Base-by-base conservation (phyloP, 35 echinoderm and acorn worm genomes). In the Amphiura filiformis region DNA sequence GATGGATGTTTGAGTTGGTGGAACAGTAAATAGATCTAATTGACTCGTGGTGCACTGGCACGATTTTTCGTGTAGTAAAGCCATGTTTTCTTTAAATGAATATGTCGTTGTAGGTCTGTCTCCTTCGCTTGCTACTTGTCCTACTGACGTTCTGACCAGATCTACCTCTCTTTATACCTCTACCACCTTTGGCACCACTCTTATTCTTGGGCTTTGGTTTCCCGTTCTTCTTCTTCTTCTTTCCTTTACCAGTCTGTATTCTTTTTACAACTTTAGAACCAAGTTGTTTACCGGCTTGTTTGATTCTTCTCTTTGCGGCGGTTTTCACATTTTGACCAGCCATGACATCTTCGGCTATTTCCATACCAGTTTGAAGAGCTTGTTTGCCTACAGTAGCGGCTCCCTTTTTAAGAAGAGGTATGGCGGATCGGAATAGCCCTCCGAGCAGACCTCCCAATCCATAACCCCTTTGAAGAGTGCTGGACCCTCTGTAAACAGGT, bases 21-120 rank as follows among this genome's bases (percentile, higher is more conserved):
- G 86, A 36, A 83, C 7, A 36, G 70, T 81, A 39, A 92, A 92
- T 30, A 92, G 56, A 23, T 92, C 90, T 31, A 92, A 76, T 82
- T 91, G 57, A 36, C 42, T 64, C 35, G 5, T 57, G 3, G 56
- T 32, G n/a, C 86, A 80, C 37, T 31, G 56, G 38, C 84, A 86
- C 0, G 86, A 88, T 18, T 88, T 75, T 34, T 88, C 77, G 77
- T 88, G 76, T 80, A 88, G 32, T 36, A 42, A 65, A 47, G 86
- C 38, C 86, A 88, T 88, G 36, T 42, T 88, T 26, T 18, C 76
- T 61, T 15, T 52, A 56, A 36, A 76, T 76, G 39, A 94, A 94
- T 0, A 94, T 84, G 38, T 84, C 82, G 76, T 84, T 40, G 18
- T 14, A 38, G 2, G 70, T 15, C 31, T 57, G 37, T 82, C 86